These are phyloP conservation scores for Perca schrenkii DNA, from an alignment of 2,113 vertebrate species.

Conservation along the genomic window DNA sequence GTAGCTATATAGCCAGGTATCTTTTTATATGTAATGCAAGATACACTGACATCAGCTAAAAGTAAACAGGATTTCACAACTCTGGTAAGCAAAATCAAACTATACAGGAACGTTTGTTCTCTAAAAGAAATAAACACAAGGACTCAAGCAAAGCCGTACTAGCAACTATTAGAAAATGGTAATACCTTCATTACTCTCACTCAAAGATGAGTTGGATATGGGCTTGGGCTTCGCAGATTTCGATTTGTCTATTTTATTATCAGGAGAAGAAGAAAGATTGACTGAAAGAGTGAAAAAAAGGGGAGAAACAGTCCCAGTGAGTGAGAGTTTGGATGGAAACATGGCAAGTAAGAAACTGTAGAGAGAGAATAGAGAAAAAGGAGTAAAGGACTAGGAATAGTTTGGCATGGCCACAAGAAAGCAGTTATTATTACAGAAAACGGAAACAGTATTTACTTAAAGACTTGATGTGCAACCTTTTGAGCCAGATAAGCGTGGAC, in stretches of 20 bases:
- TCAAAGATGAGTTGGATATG: conserved; percentile 74
- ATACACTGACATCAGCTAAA: neutral
- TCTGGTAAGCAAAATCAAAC: neutral
- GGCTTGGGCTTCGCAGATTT: conserved; percentile 82
- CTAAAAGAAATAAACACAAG: neutral
- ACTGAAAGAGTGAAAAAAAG: conserved; percentile 72
- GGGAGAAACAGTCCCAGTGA: conserved; percentile 34
- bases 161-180: neutral
- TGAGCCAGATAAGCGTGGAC: neutral
- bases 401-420: neutral
- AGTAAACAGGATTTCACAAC: neutral
- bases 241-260: conserved; percentile 85
- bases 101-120: neutral
- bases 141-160: neutral
- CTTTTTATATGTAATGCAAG: neutral
- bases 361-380: conserved; percentile 36
- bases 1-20: neutral
- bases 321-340: conserved; percentile 1
- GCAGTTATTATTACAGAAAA: neutral
- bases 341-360: neutral
- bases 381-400: neutral
- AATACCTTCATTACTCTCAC: conserved; percentile 83
- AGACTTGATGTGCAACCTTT: neutral
- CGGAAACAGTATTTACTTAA: neutral
- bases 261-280: conserved; percentile 79